Conservation (phyloP, 2,888 invertebrate genomes). For the Synergus japonicus region DNA sequence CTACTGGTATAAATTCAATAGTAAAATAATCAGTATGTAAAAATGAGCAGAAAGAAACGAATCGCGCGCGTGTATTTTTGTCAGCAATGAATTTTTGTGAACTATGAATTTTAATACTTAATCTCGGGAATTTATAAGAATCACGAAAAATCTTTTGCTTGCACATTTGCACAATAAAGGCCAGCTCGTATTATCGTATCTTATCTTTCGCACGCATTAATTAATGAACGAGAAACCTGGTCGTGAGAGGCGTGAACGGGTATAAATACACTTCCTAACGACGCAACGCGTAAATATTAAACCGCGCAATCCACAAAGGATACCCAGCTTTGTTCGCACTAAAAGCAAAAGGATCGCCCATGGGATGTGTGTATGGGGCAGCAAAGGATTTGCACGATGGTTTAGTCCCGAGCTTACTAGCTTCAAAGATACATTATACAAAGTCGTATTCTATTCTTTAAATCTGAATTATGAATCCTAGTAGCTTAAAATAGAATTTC, state of each 20-base stretch:
- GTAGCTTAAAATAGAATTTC: not conserved
- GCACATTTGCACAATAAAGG: no score
- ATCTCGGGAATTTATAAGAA: no score
- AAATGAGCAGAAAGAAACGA: no score
- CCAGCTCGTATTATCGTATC: not conserved
- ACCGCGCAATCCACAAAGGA: conserved; percentile 43
- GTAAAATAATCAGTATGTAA: no score
- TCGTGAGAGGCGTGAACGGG: not conserved
- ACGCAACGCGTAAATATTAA: conserved; percentile 61
- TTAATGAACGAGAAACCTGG: conserved; percentile 14
- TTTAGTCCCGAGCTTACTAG: conserved; percentile 16
- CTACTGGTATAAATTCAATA: no score
- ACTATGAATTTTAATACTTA: no score
- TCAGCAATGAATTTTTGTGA: not conserved
- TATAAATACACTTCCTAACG: conserved; percentile 51
- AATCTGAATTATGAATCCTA: not conserved
- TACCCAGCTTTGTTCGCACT: conserved; percentile 24
- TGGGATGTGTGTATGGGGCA: conserved; percentile 15
- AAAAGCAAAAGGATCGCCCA: conserved; percentile 57
- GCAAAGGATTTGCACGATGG: conserved; percentile 21
- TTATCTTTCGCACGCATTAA: not conserved
- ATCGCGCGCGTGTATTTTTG: not conserved
- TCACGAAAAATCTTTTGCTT: no score
- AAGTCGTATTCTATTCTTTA: not conserved
- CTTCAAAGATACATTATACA: conserved; percentile 6